phyloP scores from a whole-genome alignment of 2,113 vertebrate species.

The Esox niger region DNA sequence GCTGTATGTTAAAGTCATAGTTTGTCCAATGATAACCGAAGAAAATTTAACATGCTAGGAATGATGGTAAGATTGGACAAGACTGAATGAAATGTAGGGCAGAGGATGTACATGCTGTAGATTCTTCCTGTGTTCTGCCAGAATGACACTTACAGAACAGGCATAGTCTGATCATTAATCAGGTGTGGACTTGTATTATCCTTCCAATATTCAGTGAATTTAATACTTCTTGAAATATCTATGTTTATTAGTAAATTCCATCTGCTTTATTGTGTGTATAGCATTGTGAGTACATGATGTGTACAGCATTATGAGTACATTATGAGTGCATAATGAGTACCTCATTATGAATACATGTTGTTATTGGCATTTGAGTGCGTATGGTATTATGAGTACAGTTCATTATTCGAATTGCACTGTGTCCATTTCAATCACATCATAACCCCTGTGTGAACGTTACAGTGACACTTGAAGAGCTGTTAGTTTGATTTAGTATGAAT shows the following conservation, averaged over 20 bases:
- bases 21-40: too few species aligned
- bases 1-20: too few species aligned
- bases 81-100: background rate
- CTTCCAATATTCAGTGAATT: background rate
- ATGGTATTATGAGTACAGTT: background rate
- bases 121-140: background rate
- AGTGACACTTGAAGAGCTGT: background rate
- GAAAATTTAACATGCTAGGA: background rate
- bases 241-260: background rate
- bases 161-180: constrained; percentile 1
- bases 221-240: background rate
- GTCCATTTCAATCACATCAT: background rate
- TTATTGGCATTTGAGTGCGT: background rate
- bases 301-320: too few species aligned
- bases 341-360: background rate
- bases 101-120: background rate
- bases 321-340: background rate
- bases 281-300: background rate
- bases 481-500: background rate
- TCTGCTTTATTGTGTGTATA: background rate
- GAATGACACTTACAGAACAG: constrained; percentile 6
- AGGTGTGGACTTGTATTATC: background rate
- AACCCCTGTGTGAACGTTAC: background rate
- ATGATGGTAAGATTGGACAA: background rate
- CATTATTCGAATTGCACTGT: background rate